Conservation (phyloP, 2,797 vertebrate species). For the Pseudochromis fuscus region DNA sequence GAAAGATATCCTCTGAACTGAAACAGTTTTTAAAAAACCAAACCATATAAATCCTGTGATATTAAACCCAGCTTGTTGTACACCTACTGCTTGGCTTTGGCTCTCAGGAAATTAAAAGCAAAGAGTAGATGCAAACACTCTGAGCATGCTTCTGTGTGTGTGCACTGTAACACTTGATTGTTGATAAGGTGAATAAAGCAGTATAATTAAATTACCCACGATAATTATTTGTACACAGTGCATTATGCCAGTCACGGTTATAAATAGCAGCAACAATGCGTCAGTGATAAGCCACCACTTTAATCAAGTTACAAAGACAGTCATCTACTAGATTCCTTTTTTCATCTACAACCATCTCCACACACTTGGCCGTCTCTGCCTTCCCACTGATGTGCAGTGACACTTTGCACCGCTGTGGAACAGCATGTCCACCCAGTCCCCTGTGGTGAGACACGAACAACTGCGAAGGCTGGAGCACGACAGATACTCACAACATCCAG, state of each 20-base stretch:
- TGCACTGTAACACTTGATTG: slow-evolving; percentile 21
- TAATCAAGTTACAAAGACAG: slow-evolving; percentile 44
- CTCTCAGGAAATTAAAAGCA: slow-evolving; percentile 71
- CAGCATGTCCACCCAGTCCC: slow-evolving; percentile 7
- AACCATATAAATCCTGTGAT: slow-evolving; percentile 41
- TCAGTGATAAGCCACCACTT: slow-evolving; percentile 26
- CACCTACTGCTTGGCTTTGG: slow-evolving; percentile 14
- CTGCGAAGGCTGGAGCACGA: slow-evolving; percentile 11
- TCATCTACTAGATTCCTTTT: slow-evolving; percentile 28
- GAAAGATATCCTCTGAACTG: background rate
- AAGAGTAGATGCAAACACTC: slow-evolving; percentile 57
- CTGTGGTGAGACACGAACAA: slow-evolving; percentile 28
- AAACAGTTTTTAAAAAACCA: background rate
- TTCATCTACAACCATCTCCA: slow-evolving; percentile 9
- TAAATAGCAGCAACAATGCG: slow-evolving; percentile 46
- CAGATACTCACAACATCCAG: slow-evolving; percentile 15
- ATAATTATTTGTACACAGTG: slow-evolving; percentile 42
- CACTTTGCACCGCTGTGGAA: slow-evolving; percentile 16
- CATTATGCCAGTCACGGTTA: slow-evolving; percentile 13
- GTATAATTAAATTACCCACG: slow-evolving; percentile 61
- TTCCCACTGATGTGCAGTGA: slow-evolving; percentile 24
- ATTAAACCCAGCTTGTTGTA: slow-evolving; percentile 50
- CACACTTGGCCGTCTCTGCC: slow-evolving; percentile 12
- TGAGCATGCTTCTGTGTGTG: slow-evolving; percentile 5
- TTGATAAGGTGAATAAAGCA: slow-evolving; percentile 39